Conservation (phyloP, 2,797 vertebrate genomes). For the Myripristis jacobus region DNA sequence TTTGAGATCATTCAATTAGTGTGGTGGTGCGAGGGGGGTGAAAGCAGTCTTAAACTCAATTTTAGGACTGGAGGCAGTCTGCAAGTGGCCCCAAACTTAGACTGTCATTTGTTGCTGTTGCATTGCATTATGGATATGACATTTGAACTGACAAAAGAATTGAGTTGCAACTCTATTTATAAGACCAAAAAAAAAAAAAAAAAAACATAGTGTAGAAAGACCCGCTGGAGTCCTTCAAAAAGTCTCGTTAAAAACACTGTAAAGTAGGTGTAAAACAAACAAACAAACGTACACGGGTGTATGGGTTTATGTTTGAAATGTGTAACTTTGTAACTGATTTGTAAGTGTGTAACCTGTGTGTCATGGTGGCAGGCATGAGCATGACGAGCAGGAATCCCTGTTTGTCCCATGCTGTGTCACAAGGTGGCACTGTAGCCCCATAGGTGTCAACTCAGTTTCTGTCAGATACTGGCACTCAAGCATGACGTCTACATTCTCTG, state of each 20-base stretch:
- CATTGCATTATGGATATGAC: too few relatives aligned
- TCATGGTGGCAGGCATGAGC: neutral
- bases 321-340: neutral
- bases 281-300: too few relatives aligned
- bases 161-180: neutral
- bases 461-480: conserved; percentile 2
- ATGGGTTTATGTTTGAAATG: too few relatives aligned
- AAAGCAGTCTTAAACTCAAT: conserved; percentile 19
- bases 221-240: neutral
- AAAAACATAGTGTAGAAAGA: neutral
- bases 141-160: too few relatives aligned
- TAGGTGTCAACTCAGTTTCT: neutral
- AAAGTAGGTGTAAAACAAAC: too few relatives aligned
- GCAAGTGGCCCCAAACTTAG: conserved; percentile 42
- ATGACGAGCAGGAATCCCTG: too few relatives aligned
- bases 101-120: neutral
- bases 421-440: conserved; percentile 63
- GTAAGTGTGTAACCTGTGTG: neutral
- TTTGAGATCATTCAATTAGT: conserved; percentile 30
- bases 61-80: conserved; percentile 33
- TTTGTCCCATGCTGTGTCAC: conserved; percentile 49
- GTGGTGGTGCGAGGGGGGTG: neutral
- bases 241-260: neutral
- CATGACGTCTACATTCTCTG: neutral
- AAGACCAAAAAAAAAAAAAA: neutral